A percentile compares a stretch with the other conserved stretches of the same genome.
phyloP scores from a whole-genome alignment of 2,113 vertebrate genomes.

The Trichomycterus rosablanca region DNA sequence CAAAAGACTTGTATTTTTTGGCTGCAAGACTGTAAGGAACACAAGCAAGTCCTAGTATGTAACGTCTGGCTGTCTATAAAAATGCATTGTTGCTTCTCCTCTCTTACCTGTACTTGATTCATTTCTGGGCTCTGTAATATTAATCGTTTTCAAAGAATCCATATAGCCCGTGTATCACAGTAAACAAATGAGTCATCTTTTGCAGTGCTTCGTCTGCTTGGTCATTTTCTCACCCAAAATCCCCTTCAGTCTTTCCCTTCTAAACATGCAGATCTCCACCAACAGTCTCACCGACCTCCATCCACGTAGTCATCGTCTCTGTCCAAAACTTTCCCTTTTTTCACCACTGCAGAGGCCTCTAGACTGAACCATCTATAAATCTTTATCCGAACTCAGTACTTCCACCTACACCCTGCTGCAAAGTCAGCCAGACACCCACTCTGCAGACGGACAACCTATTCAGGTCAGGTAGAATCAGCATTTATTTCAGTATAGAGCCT shows the following conservation, averaged over 20 bases:
- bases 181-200: no score
- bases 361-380: conserved; percentile 34
- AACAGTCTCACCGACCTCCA: background rate
- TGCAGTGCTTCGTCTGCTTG: no score
- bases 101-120: conserved; percentile 13
- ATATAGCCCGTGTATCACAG: no score
- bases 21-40: no score
- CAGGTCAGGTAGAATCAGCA: conserved; percentile 20
- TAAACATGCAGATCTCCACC: no score
- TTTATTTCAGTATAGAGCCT: background rate
- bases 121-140: conserved; percentile 9
- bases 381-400: background rate
- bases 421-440: conserved; percentile 14
- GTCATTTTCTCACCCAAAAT: no score
- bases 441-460: conserved; percentile 16
- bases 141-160: no score
- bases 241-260: background rate
- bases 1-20: no score
- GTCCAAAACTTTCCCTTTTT: background rate
- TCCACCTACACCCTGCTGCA: conserved; percentile 29
- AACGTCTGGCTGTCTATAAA: no score
- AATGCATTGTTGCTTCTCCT: conserved; percentile 3
- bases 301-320: background rate
- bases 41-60: no score
- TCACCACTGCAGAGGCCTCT: conserved; percentile 16